Evolutionary conservation across 2,797 vertebrate genomes (phyloP).

Genomic region (Pipistrellus pygmaeus): DNA sequence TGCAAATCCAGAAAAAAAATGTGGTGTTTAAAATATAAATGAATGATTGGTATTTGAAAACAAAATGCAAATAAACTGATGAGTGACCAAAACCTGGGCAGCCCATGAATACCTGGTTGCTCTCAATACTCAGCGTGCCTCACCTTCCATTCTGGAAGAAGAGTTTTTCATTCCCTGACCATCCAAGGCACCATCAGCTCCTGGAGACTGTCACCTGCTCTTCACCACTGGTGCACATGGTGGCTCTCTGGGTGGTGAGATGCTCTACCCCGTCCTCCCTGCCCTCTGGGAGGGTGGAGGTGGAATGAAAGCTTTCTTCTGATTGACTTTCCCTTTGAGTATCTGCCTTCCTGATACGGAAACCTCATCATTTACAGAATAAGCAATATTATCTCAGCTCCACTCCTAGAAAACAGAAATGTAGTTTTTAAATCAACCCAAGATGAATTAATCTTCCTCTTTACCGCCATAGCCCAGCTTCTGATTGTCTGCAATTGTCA

Average conservation of each 20-base stretch:
- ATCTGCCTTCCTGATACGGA: slow-evolving; percentile 29
- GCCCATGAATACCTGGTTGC: background rate
- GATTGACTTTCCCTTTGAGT: background rate
- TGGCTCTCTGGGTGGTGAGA: rapidly evolving
- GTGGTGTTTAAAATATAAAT: background rate
- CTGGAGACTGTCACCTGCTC: background rate
- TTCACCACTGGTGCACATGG: background rate
- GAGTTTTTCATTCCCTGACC: background rate
- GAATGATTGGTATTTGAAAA: background rate
- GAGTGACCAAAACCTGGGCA: background rate
- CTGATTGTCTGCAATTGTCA: background rate
- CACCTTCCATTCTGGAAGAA: background rate
- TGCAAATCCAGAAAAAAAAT: background rate
- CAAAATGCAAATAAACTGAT: background rate
- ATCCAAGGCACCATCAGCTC: background rate
- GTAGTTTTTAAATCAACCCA: background rate
- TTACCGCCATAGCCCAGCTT: background rate
- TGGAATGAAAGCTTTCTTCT: background rate
- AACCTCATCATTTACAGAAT: background rate
- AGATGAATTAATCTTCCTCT: background rate
- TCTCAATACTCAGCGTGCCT: background rate
- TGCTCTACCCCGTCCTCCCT: background rate
- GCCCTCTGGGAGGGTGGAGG: background rate
- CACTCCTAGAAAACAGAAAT: background rate
- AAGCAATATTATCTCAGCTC: background rate